Base-by-base conservation (phyloP, 2,888 invertebrate genomes). In the Cryptocephalus moraei region DNA sequence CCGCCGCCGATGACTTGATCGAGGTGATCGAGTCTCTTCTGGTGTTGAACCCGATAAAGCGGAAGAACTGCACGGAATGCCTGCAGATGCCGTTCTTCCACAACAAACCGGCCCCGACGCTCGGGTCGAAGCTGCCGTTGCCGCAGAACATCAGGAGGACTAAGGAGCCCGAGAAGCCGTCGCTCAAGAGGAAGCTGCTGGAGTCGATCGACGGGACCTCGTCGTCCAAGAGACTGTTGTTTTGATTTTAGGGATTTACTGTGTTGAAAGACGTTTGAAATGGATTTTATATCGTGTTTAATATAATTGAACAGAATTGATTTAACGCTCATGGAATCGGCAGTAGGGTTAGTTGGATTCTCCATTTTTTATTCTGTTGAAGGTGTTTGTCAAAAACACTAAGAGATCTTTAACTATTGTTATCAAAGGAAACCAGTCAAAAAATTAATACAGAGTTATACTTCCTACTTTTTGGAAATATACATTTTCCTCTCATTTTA, bases 1-100 rank as follows among this genome's bases (percentile, higher is more conserved):
- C 97, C 1, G 96, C 95, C 1, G 80, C 84, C 0, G 91, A 94
- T 67, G 97, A 97, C 74, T 75, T 96, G 34, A 71, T 99, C 32
- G 81, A 84, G 52, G 73, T 99, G 44, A 74, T 97, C 48, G 82
- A 82, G 39, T 80, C 78, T 46, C 71, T 95, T 46, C 74, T 97
- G 9, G 77, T 82, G 9, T 73, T 95, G 51, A 86, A 91, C 74
- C 97, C 97, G 0, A 73, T 84, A 6, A 80, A 80, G 54, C 76
- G 97, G 46, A 85, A 86, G 59, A 82, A 84, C 39, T 90, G 92
- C 63, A 81, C 86, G 14, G 81, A 89, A 67, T 91, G 91, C 1
- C 74, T 96, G 38, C 81, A 87, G 63, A 88, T 93, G 89, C 74
- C 86, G 0, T 96, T 91, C 66, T 96, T 96, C 67, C 81, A 84